phyloP scores from a whole-genome alignment of 2,797 vertebrate genomes.

The Spea hammondii region DNA sequence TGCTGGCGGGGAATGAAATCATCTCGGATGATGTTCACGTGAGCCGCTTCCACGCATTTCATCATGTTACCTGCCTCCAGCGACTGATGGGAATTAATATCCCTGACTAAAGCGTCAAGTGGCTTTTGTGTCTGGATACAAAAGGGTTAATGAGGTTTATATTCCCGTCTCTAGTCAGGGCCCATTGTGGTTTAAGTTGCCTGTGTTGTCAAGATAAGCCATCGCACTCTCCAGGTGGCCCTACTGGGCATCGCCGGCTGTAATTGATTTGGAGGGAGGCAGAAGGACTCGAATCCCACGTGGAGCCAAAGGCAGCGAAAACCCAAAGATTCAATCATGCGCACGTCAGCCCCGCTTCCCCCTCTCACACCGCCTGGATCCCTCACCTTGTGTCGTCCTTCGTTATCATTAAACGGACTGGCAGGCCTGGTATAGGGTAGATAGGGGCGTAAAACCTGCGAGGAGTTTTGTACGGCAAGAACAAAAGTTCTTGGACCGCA shows the following conservation, averaged over 20 bases:
- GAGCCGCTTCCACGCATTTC: background rate
- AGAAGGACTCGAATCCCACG: slow-evolving; percentile 16
- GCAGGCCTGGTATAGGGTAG: background rate
- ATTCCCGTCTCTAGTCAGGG: background rate
- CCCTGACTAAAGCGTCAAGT: background rate
- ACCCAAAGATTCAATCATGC: slow-evolving; percentile 24
- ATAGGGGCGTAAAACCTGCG: background rate
- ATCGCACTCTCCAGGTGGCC: slow-evolving; percentile 30
- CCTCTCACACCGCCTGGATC: background rate
- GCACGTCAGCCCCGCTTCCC: background rate
- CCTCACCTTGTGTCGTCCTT: slow-evolving; percentile 25
- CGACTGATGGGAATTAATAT: background rate
- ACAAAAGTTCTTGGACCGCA: background rate
- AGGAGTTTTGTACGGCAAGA: background rate
- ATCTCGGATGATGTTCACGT: too few relatives aligned
- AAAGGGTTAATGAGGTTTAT: slow-evolving; percentile 27
- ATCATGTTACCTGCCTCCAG: background rate
- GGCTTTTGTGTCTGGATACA: background rate
- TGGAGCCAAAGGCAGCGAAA: slow-evolving; percentile 5
- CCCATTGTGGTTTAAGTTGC: background rate
- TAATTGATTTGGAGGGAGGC: slow-evolving; percentile 41
- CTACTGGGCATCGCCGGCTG: slow-evolving; percentile 21
- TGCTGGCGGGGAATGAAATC: background rate
- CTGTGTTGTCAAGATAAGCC: slow-evolving; percentile 42
- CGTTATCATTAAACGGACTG: background rate